phyloP scores from a whole-genome alignment of 2,888 invertebrate genomes.

The Drosophila nigricruria region DNA sequence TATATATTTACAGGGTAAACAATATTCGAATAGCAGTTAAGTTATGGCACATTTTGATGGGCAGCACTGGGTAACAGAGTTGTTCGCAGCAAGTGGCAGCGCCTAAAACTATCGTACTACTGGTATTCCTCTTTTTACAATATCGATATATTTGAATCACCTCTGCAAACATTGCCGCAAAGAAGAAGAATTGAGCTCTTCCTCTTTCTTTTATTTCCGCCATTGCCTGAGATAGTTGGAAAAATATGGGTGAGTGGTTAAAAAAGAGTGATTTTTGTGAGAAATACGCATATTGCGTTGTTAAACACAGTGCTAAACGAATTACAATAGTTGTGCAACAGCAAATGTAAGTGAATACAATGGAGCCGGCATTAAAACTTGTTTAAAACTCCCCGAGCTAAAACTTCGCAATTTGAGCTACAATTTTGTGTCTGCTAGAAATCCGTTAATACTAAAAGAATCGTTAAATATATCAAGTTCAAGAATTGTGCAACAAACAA shows the following conservation, averaged over 20 bases:
- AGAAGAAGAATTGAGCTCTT: constrained; percentile 51
- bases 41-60: constrained; percentile 12
- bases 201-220: constrained; percentile 85
- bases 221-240: constrained; percentile 85
- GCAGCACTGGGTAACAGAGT: constrained; percentile 41
- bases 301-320: constrained; percentile 46
- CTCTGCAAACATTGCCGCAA: constrained; percentile 36
- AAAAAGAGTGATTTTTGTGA: constrained; percentile 65
- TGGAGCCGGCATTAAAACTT: constrained; percentile 4
- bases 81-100: constrained; percentile 12
- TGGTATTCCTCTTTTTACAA: constrained; percentile 2
- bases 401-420: constrained; percentile 26
- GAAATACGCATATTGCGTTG: constrained; percentile 46
- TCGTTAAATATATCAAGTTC: constrained; percentile 20
- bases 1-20: constrained; percentile 23
- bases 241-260: constrained; percentile 84
- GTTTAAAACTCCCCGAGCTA: constrained; percentile 5
- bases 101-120: constrained; percentile 1
- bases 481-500: constrained; percentile 4
- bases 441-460: constrained; percentile 49
- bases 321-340: constrained; percentile 29
- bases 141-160: constrained; percentile 39
- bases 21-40: constrained; percentile 42
- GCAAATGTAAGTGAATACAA: constrained; percentile 60
- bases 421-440: constrained; percentile 31